Percentiles rank a stretch among this genome's conserved stretches.
Evolutionary conservation across 2,797 vertebrate species (phyloP).

Genomic region (Coregonus suidteri): DNA sequence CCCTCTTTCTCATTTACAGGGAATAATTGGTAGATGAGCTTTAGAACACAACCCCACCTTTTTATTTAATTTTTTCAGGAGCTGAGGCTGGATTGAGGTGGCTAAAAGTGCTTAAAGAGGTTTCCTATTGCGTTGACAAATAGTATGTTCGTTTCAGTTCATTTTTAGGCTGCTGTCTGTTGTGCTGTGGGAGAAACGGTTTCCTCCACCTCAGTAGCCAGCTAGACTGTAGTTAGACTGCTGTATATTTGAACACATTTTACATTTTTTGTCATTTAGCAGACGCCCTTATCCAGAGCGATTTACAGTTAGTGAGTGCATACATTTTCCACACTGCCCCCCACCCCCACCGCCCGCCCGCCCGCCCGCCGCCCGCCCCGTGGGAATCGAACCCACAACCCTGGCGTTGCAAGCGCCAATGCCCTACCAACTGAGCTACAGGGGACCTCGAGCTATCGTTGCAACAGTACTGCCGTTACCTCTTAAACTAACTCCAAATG

Average conservation of each 20-base stretch:
- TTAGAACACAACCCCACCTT: no score
- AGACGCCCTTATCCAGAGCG: no score
- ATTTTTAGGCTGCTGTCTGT: slow-evolving; percentile 37
- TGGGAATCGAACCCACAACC: no score
- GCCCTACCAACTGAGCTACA: no score
- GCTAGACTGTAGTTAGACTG: not conserved
- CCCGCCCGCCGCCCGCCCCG: no score
- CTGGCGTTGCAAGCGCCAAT: no score
- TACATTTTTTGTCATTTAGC: no score
- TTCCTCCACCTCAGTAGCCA: slow-evolving; percentile 40
- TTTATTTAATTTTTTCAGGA: slow-evolving; percentile 39
- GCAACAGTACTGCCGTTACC: slow-evolving; percentile 57
- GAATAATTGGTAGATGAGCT: no score
- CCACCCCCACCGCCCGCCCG: no score
- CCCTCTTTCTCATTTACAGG: no score
- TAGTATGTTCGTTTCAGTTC: slow-evolving; percentile 12
- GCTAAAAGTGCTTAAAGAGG: slow-evolving; percentile 47
- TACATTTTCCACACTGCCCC: no score
- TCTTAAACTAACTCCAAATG: slow-evolving; percentile 65
- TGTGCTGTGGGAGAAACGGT: slow-evolving; percentile 24
- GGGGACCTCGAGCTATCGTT: slow-evolving; percentile 49
- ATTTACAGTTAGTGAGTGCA: no score
- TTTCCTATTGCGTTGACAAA: slow-evolving; percentile 13
- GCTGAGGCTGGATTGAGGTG: slow-evolving; percentile 47
- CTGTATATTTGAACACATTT: slow-evolving; percentile 23